phyloP scores from a whole-genome alignment of 2,113 vertebrate species.

The Nothoprocta pentlandii region DNA sequence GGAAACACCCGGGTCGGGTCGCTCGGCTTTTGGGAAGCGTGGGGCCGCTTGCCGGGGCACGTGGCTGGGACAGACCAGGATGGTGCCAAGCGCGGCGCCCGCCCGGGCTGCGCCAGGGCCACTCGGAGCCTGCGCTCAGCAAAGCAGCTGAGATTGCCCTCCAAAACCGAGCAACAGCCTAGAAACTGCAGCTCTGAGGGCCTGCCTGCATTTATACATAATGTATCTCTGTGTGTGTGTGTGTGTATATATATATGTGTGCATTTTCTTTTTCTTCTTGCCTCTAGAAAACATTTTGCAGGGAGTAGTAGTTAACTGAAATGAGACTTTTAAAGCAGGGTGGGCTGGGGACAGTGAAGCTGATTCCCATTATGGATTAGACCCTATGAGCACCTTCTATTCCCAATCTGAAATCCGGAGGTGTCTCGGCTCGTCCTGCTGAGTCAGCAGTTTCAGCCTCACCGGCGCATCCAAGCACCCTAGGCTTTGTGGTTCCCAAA shows the following conservation, averaged over 20 bases:
- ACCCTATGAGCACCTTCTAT: background rate
- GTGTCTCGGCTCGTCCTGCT: background rate
- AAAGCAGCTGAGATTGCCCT: background rate
- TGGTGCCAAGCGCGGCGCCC: background rate
- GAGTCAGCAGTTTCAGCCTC: background rate
- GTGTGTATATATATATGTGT: no score
- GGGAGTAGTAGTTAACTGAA: background rate
- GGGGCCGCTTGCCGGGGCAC: fast-evolving
- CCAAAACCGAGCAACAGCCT: background rate
- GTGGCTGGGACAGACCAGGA: background rate
- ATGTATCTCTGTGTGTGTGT: no score
- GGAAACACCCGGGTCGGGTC: no score
- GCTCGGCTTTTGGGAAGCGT: background rate
- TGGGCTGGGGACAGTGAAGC: fast-evolving
- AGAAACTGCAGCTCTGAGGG: background rate
- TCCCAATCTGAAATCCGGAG: background rate
- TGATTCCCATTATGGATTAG: background rate
- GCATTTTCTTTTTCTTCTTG: background rate
- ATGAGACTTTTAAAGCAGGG: background rate
- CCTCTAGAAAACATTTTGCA: background rate
- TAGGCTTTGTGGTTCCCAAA: background rate
- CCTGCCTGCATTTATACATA: background rate
- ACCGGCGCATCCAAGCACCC: fast-evolving
- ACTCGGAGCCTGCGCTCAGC: background rate
- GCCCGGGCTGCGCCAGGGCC: background rate